Percentiles rank a stretch among this genome's conserved stretches.
Evolutionary conservation across 2,888 invertebrate genomes (phyloP).

Genomic region (Podotricha telesiphe): DNA sequence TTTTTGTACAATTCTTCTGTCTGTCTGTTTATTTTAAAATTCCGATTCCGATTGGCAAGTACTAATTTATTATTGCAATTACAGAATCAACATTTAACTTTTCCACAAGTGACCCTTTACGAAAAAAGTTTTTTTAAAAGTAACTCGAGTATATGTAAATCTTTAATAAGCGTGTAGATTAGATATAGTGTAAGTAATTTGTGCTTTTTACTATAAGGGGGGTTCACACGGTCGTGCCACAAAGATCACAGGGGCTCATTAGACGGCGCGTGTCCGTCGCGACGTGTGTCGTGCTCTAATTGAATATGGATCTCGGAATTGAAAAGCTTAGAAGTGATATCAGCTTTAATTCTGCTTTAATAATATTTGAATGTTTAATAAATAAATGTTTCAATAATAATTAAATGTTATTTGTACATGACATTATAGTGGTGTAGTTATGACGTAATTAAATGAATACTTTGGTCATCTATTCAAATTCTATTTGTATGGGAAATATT

Average conservation of each 20-base stretch:
- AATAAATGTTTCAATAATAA: too few species aligned
- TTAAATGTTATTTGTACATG: neutral
- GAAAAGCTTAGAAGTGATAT: neutral
- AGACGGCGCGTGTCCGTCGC: slow-evolving; percentile 66
- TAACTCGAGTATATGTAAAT: slow-evolving; percentile 5
- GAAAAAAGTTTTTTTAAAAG: neutral
- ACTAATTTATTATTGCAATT: too few species aligned
- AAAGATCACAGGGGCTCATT: slow-evolving; percentile 64
- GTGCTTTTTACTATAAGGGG: slow-evolving; percentile 37
- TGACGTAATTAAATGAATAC: too few species aligned
- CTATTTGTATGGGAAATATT: too few species aligned
- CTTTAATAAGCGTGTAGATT: slow-evolving; percentile 24
- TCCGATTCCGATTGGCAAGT: too few species aligned
- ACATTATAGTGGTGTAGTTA: too few species aligned
- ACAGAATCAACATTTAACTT: neutral
- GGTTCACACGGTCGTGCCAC: slow-evolving; percentile 47
- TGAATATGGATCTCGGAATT: slow-evolving; percentile 51
- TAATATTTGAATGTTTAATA: too few species aligned
- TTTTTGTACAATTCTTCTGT: too few species aligned
- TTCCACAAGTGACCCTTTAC: neutral
- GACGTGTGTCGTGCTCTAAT: slow-evolving; percentile 66
- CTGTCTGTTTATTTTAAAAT: too few species aligned
- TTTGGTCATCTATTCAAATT: too few species aligned
- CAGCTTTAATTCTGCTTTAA: neutral
- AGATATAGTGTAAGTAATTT: slow-evolving; percentile 35